Percentiles rank a stretch among this genome's conserved stretches.
These are phyloP conservation scores for Ectemnius cavifrons DNA, from an alignment of 2,888 invertebrate genomes.

Conservation along the genomic window DNA sequence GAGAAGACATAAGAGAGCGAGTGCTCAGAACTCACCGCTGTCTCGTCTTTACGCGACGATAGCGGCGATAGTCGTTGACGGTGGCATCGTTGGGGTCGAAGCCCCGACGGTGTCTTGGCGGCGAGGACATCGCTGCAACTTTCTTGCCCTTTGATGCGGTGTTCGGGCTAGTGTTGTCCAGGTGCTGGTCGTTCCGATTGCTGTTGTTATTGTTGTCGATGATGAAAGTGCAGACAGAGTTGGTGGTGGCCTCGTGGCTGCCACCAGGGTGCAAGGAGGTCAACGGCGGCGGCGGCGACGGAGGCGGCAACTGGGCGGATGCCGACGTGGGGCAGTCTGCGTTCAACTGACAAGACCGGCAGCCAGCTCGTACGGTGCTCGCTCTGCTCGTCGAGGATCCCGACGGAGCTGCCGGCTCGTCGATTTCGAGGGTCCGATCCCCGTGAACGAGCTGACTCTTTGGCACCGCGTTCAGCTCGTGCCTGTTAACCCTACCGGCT, in stretches of 20 bases:
- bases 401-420: slow-evolving; percentile 63
- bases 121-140: slow-evolving; percentile 69
- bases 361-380: background rate
- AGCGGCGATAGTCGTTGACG: slow-evolving; percentile 71
- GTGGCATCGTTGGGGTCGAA: slow-evolving; percentile 72
- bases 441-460: slow-evolving; percentile 72
- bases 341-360: background rate
- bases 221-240: background rate
- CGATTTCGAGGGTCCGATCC: slow-evolving; percentile 72
- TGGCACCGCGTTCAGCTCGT: slow-evolving; percentile 76
- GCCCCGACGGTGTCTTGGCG: slow-evolving; percentile 73
- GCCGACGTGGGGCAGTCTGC: background rate
- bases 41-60: slow-evolving; percentile 73
- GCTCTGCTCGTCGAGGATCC: slow-evolving; percentile 34
- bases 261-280: slow-evolving; percentile 56
- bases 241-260: slow-evolving; percentile 34
- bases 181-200: slow-evolving; percentile 30
- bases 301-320: slow-evolving; percentile 13
- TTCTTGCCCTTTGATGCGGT: slow-evolving; percentile 61
- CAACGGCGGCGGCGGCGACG: slow-evolving; percentile 63
- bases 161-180: slow-evolving; percentile 46
- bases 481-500: slow-evolving; percentile 73
- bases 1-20: background rate
- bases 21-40: slow-evolving; percentile 69
- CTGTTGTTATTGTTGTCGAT: slow-evolving; percentile 35